Evolutionary conservation across 2,113 vertebrate species (phyloP).

Genomic region (Calonectris borealis): DNA sequence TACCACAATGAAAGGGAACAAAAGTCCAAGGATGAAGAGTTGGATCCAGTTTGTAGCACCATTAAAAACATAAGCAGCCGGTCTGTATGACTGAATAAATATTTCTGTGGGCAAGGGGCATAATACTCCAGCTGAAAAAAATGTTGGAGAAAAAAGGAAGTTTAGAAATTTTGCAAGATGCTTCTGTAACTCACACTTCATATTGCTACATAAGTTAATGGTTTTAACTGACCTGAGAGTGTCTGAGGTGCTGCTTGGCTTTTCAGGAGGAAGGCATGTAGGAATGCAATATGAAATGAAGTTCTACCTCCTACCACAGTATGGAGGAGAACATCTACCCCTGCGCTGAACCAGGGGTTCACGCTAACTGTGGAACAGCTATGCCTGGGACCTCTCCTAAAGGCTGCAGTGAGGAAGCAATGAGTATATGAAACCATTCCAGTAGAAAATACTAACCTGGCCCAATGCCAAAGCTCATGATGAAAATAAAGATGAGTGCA

Average conservation of each 20-base stretch:
- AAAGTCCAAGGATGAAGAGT: constrained; percentile 79
- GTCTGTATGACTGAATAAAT: constrained; percentile 79
- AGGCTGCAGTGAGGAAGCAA: background rate
- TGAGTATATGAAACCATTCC: background rate
- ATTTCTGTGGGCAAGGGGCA: constrained; percentile 76
- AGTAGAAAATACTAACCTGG: constrained; percentile 72
- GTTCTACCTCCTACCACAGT: background rate
- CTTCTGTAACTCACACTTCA: background rate
- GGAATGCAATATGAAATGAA: background rate
- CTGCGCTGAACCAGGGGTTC: background rate
- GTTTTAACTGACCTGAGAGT: background rate
- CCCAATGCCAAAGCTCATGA: constrained; percentile 76
- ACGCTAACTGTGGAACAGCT: background rate
- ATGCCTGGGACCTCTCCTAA: background rate
- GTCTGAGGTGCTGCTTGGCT: background rate
- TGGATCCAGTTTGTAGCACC: constrained; percentile 74
- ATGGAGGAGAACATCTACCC: background rate
- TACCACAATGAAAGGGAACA: constrained; percentile 83
- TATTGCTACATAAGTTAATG: background rate
- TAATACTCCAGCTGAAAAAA: constrained; percentile 69
- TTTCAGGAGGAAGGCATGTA: background rate
- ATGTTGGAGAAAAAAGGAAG: background rate
- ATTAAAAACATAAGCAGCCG: constrained; percentile 73
- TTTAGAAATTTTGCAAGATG: background rate
- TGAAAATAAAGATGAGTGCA: constrained; percentile 78